Conservation (phyloP, 2,888 invertebrate genomes). For the Brenthis daphne region DNA sequence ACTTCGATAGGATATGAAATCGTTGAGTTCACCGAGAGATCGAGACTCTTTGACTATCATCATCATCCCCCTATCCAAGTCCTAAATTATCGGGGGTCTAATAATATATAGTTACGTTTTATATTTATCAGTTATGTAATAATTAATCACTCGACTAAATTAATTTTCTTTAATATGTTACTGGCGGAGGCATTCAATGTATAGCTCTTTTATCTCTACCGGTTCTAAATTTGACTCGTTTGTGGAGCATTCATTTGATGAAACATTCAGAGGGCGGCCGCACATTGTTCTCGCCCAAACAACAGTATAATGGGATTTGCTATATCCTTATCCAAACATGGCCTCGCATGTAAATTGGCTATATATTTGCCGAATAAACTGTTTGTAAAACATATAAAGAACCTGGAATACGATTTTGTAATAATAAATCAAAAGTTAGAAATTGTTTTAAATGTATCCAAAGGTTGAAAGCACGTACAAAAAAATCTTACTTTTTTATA, state of each 20-base stretch:
- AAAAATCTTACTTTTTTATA: too few relatives aligned
- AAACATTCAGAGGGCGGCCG: conserved; percentile 48
- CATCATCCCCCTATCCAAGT: too few relatives aligned
- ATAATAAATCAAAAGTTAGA: conserved; percentile 3
- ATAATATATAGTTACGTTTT: too few relatives aligned
- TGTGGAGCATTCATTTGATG: conserved; percentile 47
- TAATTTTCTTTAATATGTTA: neutral
- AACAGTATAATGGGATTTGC: conserved; percentile 51
- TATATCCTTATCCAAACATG: conserved; percentile 46
- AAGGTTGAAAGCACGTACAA: neutral
- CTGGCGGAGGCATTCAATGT: neutral
- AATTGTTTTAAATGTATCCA: neutral
- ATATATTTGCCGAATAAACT: conserved; percentile 50
- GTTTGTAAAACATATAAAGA: conserved; percentile 6
- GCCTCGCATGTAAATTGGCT: conserved; percentile 55
- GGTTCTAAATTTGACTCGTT: conserved; percentile 39
- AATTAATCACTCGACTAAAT: neutral
- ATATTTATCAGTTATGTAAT: too few relatives aligned
- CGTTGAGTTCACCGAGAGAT: too few relatives aligned
- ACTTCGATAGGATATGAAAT: too few relatives aligned
- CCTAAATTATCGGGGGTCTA: too few relatives aligned
- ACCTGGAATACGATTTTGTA: neutral
- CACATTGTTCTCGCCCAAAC: conserved; percentile 43
- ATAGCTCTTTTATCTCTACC: conserved; percentile 24
- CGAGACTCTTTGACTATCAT: too few relatives aligned